phyloP scores from a whole-genome alignment of 2,888 invertebrate genomes.

The Scaptomyza parva region DNA sequence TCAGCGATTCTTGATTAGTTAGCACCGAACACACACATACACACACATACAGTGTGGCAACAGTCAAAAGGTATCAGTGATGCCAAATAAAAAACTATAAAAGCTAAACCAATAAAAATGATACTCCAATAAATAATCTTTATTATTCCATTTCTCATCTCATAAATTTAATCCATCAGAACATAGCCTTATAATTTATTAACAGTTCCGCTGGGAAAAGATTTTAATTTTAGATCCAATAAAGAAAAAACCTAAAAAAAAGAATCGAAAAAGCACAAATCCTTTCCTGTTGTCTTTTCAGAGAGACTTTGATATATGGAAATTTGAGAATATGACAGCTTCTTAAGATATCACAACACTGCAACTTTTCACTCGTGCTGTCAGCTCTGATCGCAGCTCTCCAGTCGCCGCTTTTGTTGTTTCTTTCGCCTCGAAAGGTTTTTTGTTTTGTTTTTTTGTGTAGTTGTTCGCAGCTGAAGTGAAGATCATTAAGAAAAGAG shows the following conservation, averaged over 20 bases:
- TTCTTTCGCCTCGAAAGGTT: slow-evolving; percentile 9
- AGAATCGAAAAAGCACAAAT: slow-evolving; percentile 6
- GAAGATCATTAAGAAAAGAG: slow-evolving; percentile 72
- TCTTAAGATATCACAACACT: slow-evolving; percentile 25
- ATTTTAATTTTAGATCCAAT: slow-evolving; percentile 6
- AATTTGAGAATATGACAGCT: slow-evolving; percentile 40
- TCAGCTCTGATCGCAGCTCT: slow-evolving; percentile 24
- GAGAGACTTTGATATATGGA: slow-evolving; percentile 29
- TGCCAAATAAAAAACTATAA: background rate
- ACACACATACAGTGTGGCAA: slow-evolving; percentile 1
- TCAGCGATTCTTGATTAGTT: slow-evolving; percentile 51
- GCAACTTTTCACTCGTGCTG: slow-evolving; percentile 13
- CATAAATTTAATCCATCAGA: background rate
- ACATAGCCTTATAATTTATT: background rate
- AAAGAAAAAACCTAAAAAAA: background rate
- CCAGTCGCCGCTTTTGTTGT: slow-evolving; percentile 20
- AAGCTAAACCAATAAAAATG: too few species aligned
- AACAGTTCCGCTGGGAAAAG: background rate
- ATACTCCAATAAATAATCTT: too few species aligned
- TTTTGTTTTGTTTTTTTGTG: slow-evolving; percentile 4
- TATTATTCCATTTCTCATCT: background rate
- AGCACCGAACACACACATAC: slow-evolving; percentile 43
- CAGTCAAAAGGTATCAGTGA: slow-evolving; percentile 25
- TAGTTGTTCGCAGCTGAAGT: slow-evolving; percentile 42
- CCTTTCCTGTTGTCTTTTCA: slow-evolving; percentile 28